phyloP scores from a whole-genome alignment of 2,113 vertebrate genomes.

The Columba livia region DNA sequence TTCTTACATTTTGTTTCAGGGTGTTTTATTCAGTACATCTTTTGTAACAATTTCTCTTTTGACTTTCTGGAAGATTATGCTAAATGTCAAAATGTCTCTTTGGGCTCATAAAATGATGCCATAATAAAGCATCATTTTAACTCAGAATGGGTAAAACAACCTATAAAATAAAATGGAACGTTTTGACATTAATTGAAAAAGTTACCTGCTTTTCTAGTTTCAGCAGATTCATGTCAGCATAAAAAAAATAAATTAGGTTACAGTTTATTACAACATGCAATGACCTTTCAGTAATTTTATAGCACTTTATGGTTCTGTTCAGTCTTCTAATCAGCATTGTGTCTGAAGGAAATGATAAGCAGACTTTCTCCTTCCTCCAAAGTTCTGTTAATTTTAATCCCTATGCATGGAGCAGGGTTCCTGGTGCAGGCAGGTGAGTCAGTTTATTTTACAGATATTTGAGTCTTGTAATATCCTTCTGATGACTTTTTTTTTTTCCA shows the following conservation, averaged over 20 bases:
- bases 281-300: constrained; percentile 78
- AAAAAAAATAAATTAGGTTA: constrained; percentile 74
- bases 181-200: constrained; percentile 79
- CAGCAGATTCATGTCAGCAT: constrained; percentile 74
- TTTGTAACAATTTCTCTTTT: constrained; percentile 71
- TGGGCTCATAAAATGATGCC: constrained; percentile 75
- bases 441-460: neutral
- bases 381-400: constrained; percentile 49
- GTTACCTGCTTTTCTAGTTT: constrained; percentile 67
- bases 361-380: constrained; percentile 32
- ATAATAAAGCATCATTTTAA: constrained; percentile 74
- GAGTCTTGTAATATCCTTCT: neutral
- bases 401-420: neutral
- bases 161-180: constrained; percentile 78
- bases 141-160: constrained; percentile 77
- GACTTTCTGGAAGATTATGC: constrained; percentile 75
- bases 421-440: constrained; percentile 15
- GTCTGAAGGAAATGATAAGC: constrained; percentile 57
- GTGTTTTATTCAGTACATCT: constrained; percentile 69
- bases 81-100: constrained; percentile 82
- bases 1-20: constrained; percentile 67
- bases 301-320: constrained; percentile 65
- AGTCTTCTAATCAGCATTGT: constrained; percentile 61
- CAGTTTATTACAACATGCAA: constrained; percentile 73
- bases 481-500: neutral